These are phyloP conservation scores for Pachyramphus minor DNA, from an alignment of 2,113 vertebrate genomes.

Conservation along the genomic window DNA sequence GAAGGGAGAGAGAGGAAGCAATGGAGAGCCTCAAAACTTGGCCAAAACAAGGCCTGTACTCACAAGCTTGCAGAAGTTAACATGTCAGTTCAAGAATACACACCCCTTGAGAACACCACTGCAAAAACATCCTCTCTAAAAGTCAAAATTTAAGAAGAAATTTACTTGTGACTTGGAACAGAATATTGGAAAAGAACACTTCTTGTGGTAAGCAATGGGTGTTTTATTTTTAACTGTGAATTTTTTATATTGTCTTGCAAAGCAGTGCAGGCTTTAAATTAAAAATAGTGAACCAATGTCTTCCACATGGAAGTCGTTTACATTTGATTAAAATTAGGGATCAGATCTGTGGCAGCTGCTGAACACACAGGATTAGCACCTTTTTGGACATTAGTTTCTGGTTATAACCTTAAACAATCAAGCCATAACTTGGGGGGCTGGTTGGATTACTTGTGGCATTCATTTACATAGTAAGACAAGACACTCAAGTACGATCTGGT, in stretches of 20 bases:
- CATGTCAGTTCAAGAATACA: neutral
- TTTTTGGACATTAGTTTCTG: constrained; percentile 48
- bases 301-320: neutral
- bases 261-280: constrained; percentile 12
- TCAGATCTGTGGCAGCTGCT: constrained; percentile 47
- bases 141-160: neutral
- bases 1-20: neutral
- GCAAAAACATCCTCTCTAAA: neutral
- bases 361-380: constrained; percentile 67
- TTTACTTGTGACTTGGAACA: neutral
- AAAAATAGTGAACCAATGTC: neutral
- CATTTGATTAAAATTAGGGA: neutral
- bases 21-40: neutral
- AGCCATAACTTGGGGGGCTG: constrained; percentile 41
- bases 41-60: neutral
- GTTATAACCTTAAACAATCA: constrained; percentile 58
- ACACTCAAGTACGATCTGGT: constrained; percentile 75
- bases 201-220: neutral
- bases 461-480: constrained; percentile 67
- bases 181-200: neutral
- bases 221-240: neutral
- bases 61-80: neutral
- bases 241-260: neutral
- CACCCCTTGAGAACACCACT: neutral
- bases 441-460: constrained; percentile 70